Evolutionary conservation across 2,113 vertebrate genomes (phyloP), one percentile per base, ranked within the genome.

Genomic region (Rhinolophus sinicus): DNA sequence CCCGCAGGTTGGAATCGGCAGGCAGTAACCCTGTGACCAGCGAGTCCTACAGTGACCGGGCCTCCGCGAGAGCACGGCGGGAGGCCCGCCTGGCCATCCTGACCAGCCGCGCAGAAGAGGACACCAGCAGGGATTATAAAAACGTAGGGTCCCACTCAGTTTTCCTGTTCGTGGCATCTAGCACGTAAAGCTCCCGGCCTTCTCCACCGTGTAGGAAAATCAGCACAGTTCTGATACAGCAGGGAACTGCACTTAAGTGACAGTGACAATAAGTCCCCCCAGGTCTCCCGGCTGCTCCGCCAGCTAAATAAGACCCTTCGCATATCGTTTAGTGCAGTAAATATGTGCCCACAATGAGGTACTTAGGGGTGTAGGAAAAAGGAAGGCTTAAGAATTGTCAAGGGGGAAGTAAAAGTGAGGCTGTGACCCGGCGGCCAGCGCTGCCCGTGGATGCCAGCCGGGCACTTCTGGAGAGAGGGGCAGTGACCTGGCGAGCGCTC

Each of bases 91-190:
- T 99, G 28, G 98, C 99, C 6, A 98, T 98, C 30, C 98, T 99
- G 91, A 98, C 98, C 96, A 98, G 98, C 97, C 99, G 98, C 5
- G 97, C 98, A 0, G 99, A 99, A 18, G 99, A 99, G 50, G 99
- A 99, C 88, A 93, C 97, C 28, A 97, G 98, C 98, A 99, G 98
- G 97, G 99, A 99, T 98, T 99, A 99, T 11, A 99, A 99, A 98
- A 99, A 99, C 98, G 99, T 99, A 98, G 94, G 97, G 21, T 35
- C 0, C 65, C 56, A 44, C 58, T 14, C 50, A 22, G 1, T 13
- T 0, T 12, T 88, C 62, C 28, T 54, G 18, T 50, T 60, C 56
- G 56, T 18, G 16, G 13, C 11, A 12, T 50, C 47, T 13, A 50
- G 47, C 47, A 50, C 11, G 47, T 50, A 50, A 50, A 50, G 47